Base-by-base conservation (phyloP, 2,888 invertebrate genomes). In the Ypsolopha scabrella region DNA sequence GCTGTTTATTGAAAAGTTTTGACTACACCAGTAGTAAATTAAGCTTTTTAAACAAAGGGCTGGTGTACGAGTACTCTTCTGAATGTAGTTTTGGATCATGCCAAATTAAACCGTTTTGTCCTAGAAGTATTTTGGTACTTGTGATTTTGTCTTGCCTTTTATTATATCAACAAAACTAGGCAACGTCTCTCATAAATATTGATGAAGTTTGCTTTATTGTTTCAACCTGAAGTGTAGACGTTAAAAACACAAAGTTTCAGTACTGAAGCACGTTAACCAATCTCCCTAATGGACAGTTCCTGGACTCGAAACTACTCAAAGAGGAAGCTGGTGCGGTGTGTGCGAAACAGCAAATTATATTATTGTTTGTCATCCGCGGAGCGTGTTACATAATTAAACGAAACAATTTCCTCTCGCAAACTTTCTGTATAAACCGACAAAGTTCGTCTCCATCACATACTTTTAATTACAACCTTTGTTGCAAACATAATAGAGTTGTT, bases 341-440 rank as follows among this genome's bases (percentile, higher is more conserved):
- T 53, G 39, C 11, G 48, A 48, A 51, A 56, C 55, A 59, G 58
- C 54, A 59, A 59, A 62, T 68, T 59, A 61, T 57, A 57, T 63
- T 60, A 60, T 63, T 64, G 59, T 64, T 59, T 64, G 59, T 64
- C 59, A 63, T 65, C 58, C 52, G 50, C 53, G 51, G 51, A 55
- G 55, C 56, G 54, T 58, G 56, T 56, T 62, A 61, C 58, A 63
- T 63, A 63, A 65, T 68, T 68, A 61, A 69, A 62, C 58, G 58
- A 57, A 64, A 61, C 60, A 62, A 59, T 61, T 54, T 65, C 58
- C 60, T 54, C 54, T 55, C 53, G 55, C 54, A 50, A 55, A 58
- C 55, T 57, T 57, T 13, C 46, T 52, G 57, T 50, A 41, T 43
- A 35, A 55, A 53, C 54, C 51, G 58, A 54, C 56, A 56, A 61